Base-by-base conservation (phyloP, 2,797 vertebrate species). In the Lacerta agilis region DNA sequence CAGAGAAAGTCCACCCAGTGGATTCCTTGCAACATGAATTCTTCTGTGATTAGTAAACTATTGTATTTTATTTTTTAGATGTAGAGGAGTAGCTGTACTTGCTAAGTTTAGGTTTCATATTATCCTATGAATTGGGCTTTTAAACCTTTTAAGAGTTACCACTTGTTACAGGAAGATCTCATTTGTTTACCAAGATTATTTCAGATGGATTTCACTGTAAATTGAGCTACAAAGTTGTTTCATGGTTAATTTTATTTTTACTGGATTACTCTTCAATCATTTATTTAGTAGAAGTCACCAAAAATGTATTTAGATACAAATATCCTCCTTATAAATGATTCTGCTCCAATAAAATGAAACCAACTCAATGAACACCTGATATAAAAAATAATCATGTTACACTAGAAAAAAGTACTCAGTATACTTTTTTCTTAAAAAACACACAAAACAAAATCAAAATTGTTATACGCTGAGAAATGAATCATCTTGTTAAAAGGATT, bases 381-480 rank as follows among this genome's bases (percentile, higher is more conserved):
- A 95, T 89, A 89, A 96, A 89, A 95, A 95, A 93, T 92, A 97
- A 97, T 96, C 95, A 90, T 80, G 90, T 92, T 93, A 94, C 94
- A 94, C 95, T 91, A 82, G 90, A 94, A 94, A 87, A 61, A 95
- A 95, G 94, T 96, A 83, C 91, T 94, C 90, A 92, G 81, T 86
- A 89, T 91, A 61, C 92, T 93, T 55, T 55, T 55, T 55, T 15
- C 49, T 49, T 49, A 49, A 49, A 49, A 49, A 49, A 55, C 15
- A 4, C 85, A 55, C 13, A 55, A 15, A 15, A 86, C 85, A 6
- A 93, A 93, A 94, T 27, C 55, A 66, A 95, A 86, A 91, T 93
- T 94, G 89, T 90, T 95, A 96, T 95, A 95, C 95, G 92, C 94
- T 94, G 95, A 95, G 95, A 95, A 96, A 94, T 95, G 92, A 95